Conservation (phyloP, 2,113 vertebrate species). For the Clarias gariepinus region DNA sequence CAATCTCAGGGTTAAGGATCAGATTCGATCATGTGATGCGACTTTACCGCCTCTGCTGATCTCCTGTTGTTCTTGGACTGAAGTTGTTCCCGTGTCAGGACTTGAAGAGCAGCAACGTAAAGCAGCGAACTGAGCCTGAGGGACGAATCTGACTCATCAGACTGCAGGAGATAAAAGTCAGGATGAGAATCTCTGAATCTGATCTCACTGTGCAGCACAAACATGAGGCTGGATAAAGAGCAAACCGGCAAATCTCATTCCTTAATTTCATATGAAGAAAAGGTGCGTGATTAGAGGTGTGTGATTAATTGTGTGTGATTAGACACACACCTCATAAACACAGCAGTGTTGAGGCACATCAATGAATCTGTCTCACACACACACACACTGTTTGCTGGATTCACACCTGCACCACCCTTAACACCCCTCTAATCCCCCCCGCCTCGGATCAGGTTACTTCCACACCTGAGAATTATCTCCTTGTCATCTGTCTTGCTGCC, state of each 20-base stretch:
- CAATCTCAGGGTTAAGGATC: conserved; percentile 31
- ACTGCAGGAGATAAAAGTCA: not conserved
- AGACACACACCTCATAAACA: not conserved
- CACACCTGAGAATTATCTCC: not conserved
- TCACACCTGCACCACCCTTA: too few relatives aligned
- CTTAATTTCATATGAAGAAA: not conserved
- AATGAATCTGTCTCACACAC: not conserved
- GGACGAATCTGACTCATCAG: not conserved
- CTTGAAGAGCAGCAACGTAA: conserved; percentile 36
- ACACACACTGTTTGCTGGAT: not conserved
- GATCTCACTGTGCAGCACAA: not conserved
- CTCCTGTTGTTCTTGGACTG: conserved; percentile 10
- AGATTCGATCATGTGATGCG: conserved; percentile 52
- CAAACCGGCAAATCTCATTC: not conserved
- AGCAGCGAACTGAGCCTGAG: conserved; percentile 34
- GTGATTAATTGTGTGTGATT: not conserved
- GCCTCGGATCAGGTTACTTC: not conserved
- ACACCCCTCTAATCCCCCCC: too few relatives aligned
- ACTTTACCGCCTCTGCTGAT: conserved; percentile 1
- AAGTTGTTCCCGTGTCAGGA: conserved; percentile 24
- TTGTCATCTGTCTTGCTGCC: not conserved
- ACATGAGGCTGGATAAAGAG: not conserved
- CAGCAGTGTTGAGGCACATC: not conserved
- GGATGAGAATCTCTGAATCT: not conserved
- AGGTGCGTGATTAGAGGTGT: not conserved